Conservation (phyloP, 2,113 vertebrate species). For the Caloenas nicobarica region DNA sequence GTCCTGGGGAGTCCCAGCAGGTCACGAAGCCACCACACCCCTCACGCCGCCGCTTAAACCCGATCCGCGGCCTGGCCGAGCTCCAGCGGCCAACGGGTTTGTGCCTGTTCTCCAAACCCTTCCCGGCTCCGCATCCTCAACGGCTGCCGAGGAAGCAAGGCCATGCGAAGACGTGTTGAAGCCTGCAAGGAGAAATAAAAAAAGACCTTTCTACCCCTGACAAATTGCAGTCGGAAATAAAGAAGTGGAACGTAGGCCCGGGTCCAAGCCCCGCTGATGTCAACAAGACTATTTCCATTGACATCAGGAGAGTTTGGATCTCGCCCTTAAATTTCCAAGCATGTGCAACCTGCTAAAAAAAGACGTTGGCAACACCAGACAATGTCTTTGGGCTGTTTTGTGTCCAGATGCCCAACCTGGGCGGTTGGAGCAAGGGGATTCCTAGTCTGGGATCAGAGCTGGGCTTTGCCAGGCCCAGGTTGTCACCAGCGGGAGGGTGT, state of each 20-base stretch:
- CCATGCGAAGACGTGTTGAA: neutral
- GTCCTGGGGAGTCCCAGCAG: neutral
- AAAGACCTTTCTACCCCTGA: neutral
- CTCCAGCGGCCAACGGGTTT: neutral
- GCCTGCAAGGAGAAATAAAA: neutral
- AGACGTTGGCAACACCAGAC: neutral
- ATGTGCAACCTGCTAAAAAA: neutral
- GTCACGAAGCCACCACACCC: neutral
- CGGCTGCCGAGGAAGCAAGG: neutral
- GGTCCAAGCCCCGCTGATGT: neutral
- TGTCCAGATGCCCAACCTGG: neutral
- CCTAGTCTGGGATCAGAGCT: neutral
- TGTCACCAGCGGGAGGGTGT: neutral
- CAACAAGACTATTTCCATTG: neutral
- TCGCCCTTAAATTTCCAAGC: neutral
- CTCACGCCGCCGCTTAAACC: accelerated
- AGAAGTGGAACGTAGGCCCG: neutral
- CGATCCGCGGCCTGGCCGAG: neutral
- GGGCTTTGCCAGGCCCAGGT: neutral
- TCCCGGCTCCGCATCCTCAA: neutral
- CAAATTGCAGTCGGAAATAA: neutral
- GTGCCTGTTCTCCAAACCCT: neutral
- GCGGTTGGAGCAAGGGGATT: neutral
- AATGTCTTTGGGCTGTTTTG: neutral
- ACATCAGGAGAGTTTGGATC: neutral